These are phyloP conservation scores for Halcyon smyrnensis DNA, from an alignment of 2,797 vertebrate genomes.

Conservation along the genomic window DNA sequence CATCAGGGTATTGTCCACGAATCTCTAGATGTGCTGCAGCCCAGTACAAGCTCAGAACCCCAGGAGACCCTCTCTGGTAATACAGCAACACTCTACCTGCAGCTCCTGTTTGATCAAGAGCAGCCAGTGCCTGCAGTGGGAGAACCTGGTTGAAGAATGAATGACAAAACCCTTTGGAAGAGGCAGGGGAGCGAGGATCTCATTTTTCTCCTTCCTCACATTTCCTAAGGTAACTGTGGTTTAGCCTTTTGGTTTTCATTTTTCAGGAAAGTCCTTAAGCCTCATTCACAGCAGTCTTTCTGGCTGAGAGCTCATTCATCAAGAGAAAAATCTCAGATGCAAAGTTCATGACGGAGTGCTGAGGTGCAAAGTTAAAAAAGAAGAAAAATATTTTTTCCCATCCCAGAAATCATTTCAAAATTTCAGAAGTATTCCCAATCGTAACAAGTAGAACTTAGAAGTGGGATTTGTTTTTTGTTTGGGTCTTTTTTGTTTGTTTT, in stretches of 20 bases:
- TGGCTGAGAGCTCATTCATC: slow-evolving; percentile 49
- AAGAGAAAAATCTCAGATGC: slow-evolving; percentile 39
- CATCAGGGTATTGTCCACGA: not conserved
- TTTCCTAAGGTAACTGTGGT: slow-evolving; percentile 28
- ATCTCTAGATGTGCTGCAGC: not conserved
- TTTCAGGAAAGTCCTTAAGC: slow-evolving; percentile 50
- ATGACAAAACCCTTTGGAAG: not conserved
- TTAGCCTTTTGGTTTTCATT: slow-evolving; percentile 40
- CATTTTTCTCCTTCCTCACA: not conserved
- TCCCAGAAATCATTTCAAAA: slow-evolving; percentile 20
- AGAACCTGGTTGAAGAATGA: not conserved
- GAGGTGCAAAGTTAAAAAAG: slow-evolving; percentile 39
- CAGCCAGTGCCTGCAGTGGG: not conserved
- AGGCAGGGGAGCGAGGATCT: not conserved
- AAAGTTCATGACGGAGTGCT: slow-evolving; percentile 28
- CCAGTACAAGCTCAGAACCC: not conserved
- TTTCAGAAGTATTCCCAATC: not conserved
- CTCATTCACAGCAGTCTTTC: not conserved
- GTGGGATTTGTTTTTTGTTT: not conserved
- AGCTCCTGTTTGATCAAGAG: not conserved
- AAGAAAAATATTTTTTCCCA: slow-evolving; percentile 27
- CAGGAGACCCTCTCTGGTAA: not conserved
- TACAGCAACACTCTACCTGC: rapidly evolving
- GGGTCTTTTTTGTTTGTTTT: not conserved
- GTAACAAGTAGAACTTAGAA: not conserved